Percentiles rank a stretch among this genome's conserved stretches.
Conservation (phyloP, 2,888 invertebrate species). For the Plebejus anna region DNA sequence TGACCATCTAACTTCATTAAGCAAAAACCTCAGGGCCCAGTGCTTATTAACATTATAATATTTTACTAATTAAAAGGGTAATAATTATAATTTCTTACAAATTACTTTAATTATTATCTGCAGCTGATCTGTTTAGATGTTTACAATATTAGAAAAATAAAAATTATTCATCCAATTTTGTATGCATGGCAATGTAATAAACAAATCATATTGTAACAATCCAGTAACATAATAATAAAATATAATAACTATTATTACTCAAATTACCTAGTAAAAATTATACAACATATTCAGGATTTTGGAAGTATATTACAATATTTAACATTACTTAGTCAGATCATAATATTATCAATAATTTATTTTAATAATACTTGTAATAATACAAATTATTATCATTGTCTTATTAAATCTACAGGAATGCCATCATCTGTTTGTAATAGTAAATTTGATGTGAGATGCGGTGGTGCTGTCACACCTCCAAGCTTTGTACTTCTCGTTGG, state of each 20-base stretch:
- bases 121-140: too few relatives aligned
- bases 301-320: not conserved
- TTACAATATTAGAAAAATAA: too few relatives aligned
- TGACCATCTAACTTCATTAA: too few relatives aligned
- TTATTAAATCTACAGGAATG: conserved; percentile 61
- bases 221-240: too few relatives aligned
- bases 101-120: too few relatives aligned
- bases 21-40: too few relatives aligned
- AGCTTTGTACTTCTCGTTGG: conserved; percentile 42
- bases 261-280: not conserved
- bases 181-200: too few relatives aligned
- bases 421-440: conserved; percentile 56
- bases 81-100: too few relatives aligned
- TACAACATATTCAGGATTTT: not conserved
- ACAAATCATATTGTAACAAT: too few relatives aligned
- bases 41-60: too few relatives aligned
- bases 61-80: too few relatives aligned
- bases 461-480: conserved; percentile 42
- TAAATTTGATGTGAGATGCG: conserved; percentile 52
- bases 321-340: not conserved
- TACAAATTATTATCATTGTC: conserved; percentile 48
- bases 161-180: too few relatives aligned
- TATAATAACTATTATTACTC: not conserved
- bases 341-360: not conserved
- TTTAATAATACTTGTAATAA: conserved; percentile 3